Evolutionary conservation across 2,888 invertebrate genomes (phyloP), one percentile per base, ranked within the genome.

Genomic region (Amiota minor): DNA sequence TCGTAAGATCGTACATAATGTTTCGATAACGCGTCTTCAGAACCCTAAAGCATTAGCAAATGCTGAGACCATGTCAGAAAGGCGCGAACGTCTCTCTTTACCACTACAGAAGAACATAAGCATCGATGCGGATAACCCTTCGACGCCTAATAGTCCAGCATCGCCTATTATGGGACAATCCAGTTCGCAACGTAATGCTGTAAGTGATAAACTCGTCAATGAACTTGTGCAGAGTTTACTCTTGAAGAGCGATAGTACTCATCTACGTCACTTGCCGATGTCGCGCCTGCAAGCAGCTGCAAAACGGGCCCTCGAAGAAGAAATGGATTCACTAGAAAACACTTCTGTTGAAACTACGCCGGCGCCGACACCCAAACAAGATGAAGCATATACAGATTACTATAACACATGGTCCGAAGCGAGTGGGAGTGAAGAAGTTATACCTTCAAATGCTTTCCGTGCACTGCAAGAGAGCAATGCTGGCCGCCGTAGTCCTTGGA

Each of bases 371-470:
- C 82, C 86, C 6, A 89, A 87, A 72, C 84, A 84, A 47, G 87
- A 89, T 56, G 85, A 84, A 68, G 90, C 91, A 71, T 91, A 91
- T 76, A 87, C 91, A 9, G 92, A 92, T 73, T 92, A 92, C 85
- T 93, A 92, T 79, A 91, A 91, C 74, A 90, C 91, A 14, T 92
- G 92, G 92, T 86, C 86, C 53, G 82, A 84, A 14, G 86, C 87
- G 35, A 81, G 78, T 14, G 83, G 85, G 18, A 83, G 80, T 0
- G 90, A 90, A 62, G 92, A 92, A 68, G 90, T 92, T 67, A 78
- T 92, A 49, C 92, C 93, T 3, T 92, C 93, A 0, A 91, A 92
- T 80, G 91, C 92, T 1, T 92, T 93, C 81, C 91, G 91, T 78
- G 86, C 91, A 0, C 83, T 92, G 47, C 91, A 92, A 80, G 92